Percentiles rank a stretch among this genome's conserved stretches.
Evolutionary conservation across 2,797 vertebrate genomes (phyloP).

Genomic region (Syngnathus rostellatus): DNA sequence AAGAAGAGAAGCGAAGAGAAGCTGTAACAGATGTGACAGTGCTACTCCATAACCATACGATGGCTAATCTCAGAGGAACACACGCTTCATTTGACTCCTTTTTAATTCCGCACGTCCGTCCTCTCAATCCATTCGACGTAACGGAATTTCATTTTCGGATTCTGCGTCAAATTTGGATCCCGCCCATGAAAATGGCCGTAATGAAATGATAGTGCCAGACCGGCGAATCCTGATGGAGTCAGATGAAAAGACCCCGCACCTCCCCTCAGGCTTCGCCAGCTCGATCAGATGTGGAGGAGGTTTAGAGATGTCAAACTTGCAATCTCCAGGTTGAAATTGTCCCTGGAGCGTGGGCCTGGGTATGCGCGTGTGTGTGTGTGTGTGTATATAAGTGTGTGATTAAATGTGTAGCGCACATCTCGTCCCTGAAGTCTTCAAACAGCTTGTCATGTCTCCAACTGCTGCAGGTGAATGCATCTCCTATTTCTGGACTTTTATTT

Average conservation of each 20-base stretch:
- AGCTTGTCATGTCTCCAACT: conserved; percentile 44
- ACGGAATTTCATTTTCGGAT: conserved; percentile 22
- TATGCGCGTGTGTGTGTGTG: conserved; percentile 23
- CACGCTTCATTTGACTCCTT: conserved; percentile 27
- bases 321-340: conserved; percentile 47
- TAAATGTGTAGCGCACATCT: conserved; percentile 11
- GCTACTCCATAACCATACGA: conserved; percentile 10
- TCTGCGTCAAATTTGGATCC: conserved; percentile 27
- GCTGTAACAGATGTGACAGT: conserved; percentile 11
- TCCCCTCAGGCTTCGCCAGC: conserved; percentile 20
- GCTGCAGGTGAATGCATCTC: conserved; percentile 27
- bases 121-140: conserved; percentile 7
- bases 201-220: conserved; percentile 30
- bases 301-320: conserved; percentile 48
- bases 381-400: conserved; percentile 4
- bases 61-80: conserved; percentile 28
- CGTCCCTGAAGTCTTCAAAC: conserved; percentile 44
- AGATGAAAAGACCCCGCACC: conserved; percentile 28
- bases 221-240: conserved; percentile 36
- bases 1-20: background rate
- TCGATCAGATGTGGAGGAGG: conserved; percentile 39
- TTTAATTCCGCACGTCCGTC: conserved; percentile 8
- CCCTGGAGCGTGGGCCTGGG: conserved; percentile 52
- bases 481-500: background rate
- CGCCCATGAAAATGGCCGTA: conserved; percentile 27